These are phyloP conservation scores for Hyperoplus lanceolatus DNA, from an alignment of 2,797 vertebrate genomes.

Conservation along the genomic window DNA sequence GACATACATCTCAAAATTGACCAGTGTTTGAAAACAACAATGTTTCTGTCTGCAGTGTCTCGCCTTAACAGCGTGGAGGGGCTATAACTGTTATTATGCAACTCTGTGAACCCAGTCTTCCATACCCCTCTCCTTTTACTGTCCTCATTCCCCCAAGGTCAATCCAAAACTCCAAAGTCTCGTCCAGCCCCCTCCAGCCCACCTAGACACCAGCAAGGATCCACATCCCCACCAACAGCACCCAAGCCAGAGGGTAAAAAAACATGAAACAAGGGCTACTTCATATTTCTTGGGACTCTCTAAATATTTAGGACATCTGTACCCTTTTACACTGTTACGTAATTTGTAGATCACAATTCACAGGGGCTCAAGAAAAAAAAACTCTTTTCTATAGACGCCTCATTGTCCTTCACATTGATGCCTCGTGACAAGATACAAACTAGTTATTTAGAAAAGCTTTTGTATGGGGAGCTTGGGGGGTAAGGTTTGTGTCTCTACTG, in stretches of 20 bases:
- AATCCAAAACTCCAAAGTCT: constrained; percentile 66
- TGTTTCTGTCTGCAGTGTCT: no score
- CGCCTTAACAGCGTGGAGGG: no score
- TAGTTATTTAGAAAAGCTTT: neutral
- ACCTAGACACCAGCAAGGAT: neutral
- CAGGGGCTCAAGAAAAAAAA: neutral
- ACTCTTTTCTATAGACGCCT: no score
- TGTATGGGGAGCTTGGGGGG: neutral
- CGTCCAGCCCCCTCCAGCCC: constrained; percentile 27
- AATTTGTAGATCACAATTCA: neutral
- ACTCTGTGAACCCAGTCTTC: neutral
- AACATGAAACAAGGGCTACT: neutral
- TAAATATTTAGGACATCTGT: neutral
- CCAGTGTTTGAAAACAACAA: no score
- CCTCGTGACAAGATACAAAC: neutral
- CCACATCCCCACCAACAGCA: constrained; percentile 50
- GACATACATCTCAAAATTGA: no score
- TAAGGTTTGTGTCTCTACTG: neutral
- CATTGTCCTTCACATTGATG: neutral
- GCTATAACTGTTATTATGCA: neutral
- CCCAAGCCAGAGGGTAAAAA: constrained; percentile 69
- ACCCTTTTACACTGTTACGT: neutral
- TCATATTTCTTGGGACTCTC: neutral
- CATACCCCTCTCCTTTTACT: neutral
- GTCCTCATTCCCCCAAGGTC: constrained; percentile 49